These are phyloP conservation scores for Cyphomyrus plagiostoma DNA, from an alignment of 2,113 vertebrate genomes.

Conservation along the genomic window DNA sequence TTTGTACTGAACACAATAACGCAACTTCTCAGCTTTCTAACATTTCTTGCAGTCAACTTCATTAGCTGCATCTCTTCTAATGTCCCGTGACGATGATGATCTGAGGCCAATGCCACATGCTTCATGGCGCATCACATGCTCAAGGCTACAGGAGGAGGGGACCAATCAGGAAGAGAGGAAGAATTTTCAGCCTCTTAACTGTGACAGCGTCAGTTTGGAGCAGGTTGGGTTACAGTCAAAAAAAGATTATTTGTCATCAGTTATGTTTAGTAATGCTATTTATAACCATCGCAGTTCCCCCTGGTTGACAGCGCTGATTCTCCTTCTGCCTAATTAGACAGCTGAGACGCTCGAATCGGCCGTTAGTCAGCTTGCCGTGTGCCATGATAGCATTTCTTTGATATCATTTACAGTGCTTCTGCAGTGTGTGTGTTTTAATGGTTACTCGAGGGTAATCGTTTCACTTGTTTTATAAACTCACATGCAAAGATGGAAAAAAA, in stretches of 20 bases:
- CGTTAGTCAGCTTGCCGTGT: constrained; percentile 5
- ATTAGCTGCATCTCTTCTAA: not conserved
- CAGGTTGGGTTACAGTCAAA: constrained; percentile 35
- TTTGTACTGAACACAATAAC: not conserved
- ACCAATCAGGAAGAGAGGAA: not conserved
- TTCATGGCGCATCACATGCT: not conserved
- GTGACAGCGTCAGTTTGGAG: constrained; percentile 30
- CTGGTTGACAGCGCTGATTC: constrained; percentile 27
- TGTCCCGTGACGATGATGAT: not conserved
- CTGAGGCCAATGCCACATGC: not conserved
- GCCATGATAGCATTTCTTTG: constrained; percentile 23
- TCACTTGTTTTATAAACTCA: not conserved
- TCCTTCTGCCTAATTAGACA: constrained; percentile 39
- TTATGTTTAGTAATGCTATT: constrained; percentile 29
- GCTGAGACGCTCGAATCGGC: constrained; percentile 30
- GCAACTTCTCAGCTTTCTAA: not conserved
- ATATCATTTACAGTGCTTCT: not conserved
- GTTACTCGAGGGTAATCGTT: not conserved
- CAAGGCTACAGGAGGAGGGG: not conserved
- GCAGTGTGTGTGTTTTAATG: not conserved
- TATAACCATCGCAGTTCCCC: constrained; percentile 37
- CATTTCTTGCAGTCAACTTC: not conserved
- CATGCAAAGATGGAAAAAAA: not conserved
- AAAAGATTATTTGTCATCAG: constrained; percentile 43
- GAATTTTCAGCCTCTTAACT: constrained; percentile 21